Conservation (phyloP, 1,140 invertebrate genomes). For the Aphaenogaster rudis region DNA sequence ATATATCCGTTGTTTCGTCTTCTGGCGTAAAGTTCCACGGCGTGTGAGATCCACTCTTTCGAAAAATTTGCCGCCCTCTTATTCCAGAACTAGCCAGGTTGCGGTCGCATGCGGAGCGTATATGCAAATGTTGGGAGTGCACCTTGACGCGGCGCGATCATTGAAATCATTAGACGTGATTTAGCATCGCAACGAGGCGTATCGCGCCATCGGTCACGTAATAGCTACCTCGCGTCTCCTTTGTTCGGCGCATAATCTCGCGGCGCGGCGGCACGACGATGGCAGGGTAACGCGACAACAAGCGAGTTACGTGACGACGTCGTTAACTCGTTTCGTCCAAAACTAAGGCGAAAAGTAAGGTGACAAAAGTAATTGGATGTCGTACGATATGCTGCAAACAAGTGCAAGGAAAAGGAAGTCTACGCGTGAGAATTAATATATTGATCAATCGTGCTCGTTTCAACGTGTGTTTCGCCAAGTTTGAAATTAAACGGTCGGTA, state of each 20-base stretch:
- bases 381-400: not conserved
- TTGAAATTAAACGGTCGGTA: constrained; percentile 29
- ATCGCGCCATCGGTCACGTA: constrained; percentile 50
- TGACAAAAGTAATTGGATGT: not conserved
- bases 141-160: constrained; percentile 32
- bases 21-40: not conserved
- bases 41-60: not conserved
- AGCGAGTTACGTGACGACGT: not conserved
- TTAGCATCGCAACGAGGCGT: constrained; percentile 35
- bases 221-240: constrained; percentile 13
- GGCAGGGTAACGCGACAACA: not conserved
- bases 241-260: constrained; percentile 37
- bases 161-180: constrained; percentile 49
- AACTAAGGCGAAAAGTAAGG: not conserved
- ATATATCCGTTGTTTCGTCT: not conserved
- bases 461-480: not conserved
- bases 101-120: constrained; percentile 12
- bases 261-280: constrained; percentile 16
- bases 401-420: not conserved
- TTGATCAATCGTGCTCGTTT: not conserved
- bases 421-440: not conserved
- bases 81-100: not conserved
- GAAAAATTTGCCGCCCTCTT: not conserved
- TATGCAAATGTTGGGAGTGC: constrained; percentile 28
- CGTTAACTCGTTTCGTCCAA: not conserved